Evolutionary conservation across 2,888 invertebrate species (phyloP).

Genomic region (Tanypteryx hageni): DNA sequence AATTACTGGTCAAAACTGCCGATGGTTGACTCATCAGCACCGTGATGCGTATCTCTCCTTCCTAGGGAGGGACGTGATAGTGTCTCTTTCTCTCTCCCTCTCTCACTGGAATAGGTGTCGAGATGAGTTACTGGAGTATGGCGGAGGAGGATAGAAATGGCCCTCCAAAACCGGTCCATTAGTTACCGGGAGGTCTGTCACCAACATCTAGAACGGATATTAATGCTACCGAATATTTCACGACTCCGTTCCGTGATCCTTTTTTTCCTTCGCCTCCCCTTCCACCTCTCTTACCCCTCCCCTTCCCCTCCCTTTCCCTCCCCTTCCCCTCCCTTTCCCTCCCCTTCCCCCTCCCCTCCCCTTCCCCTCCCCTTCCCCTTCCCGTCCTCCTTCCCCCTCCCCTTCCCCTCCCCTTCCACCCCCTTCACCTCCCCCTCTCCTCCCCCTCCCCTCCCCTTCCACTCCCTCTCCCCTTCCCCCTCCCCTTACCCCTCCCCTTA

Average conservation of each 20-base stretch:
- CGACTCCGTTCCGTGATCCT: not conserved
- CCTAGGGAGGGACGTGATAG: no score
- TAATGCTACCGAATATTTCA: conserved; percentile 23
- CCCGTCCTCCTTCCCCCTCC: not conserved
- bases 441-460: no score
- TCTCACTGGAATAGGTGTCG: not conserved
- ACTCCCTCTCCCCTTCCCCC: not conserved
- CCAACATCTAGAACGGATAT: not conserved
- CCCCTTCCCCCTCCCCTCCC: no score
- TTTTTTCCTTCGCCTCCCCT: not conserved
- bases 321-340: no score
- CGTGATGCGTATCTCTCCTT: no score
- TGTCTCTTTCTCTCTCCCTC: no score
- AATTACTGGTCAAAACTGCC: no score
- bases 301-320: not conserved
- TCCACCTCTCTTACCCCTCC: no score
- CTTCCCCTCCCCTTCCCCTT: no score
- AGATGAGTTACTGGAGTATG: not conserved
- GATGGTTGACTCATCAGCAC: no score
- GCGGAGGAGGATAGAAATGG: not conserved
- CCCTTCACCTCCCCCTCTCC: no score
- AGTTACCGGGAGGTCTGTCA: conserved; percentile 45
- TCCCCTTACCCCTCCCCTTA: no score
- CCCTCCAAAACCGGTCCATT: conserved; percentile 25
- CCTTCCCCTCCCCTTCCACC: not conserved